These are phyloP conservation scores for Phrynocephalus vlangalii DNA, from an alignment of 2,797 vertebrate species.

Conservation along the genomic window DNA sequence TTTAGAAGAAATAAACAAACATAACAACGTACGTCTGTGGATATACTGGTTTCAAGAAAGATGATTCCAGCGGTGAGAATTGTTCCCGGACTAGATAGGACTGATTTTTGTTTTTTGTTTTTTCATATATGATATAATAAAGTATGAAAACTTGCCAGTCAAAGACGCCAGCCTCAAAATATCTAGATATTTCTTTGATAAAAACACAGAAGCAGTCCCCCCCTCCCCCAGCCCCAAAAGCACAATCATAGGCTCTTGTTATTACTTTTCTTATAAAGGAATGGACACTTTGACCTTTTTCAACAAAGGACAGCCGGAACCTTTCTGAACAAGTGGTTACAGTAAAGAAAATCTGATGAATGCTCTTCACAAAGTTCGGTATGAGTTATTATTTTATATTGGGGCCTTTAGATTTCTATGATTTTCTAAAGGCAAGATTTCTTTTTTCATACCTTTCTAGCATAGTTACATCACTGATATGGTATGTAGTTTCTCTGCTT, in stretches of 20 bases:
- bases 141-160: conserved; percentile 43
- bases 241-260: conserved; percentile 24
- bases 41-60: background rate
- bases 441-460: conserved; percentile 13
- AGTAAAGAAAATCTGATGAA: conserved; percentile 43
- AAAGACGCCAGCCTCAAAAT: conserved; percentile 46
- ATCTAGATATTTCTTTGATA: background rate
- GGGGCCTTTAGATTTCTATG: conserved; percentile 16
- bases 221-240: conserved; percentile 8
- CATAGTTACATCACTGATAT: conserved; percentile 43
- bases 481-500: conserved; percentile 40
- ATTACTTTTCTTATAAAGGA: conserved; percentile 30
- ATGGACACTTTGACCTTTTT: conserved; percentile 36
- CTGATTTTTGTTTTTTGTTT: background rate
- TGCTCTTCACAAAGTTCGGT: conserved; percentile 31
- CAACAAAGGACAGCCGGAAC: conserved; percentile 47
- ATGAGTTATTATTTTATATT: conserved; percentile 48
- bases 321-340: conserved; percentile 43
- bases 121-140: conserved; percentile 8
- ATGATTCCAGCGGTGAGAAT: conserved; percentile 13
- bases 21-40: conserved; percentile 8
- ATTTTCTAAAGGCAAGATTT: conserved; percentile 41
- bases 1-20: conserved; percentile 17
- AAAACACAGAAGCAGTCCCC: background rate
- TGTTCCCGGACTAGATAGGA: background rate